Conservation (phyloP, 2,797 vertebrate genomes). For the Bovichtus diacanthus region DNA sequence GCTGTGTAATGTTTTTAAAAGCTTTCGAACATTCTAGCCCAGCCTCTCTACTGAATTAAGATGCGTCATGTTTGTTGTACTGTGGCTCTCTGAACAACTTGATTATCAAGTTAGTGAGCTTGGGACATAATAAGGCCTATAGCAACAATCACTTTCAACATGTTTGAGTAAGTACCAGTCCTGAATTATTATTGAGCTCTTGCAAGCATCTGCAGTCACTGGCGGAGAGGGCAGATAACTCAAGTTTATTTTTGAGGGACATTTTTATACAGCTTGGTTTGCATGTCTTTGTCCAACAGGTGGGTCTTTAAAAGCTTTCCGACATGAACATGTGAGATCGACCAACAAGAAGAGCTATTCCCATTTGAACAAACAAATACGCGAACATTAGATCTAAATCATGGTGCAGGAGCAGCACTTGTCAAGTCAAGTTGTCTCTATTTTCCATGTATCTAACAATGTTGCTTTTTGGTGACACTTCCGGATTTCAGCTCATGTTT, state of each 20-base stretch:
- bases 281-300: not conserved
- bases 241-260: not conserved
- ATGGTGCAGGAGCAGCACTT: no score
- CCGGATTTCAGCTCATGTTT: not conserved
- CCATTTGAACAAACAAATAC: not conserved
- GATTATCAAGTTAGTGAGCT: conserved; percentile 27
- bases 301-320: not conserved
- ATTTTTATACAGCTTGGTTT: not conserved
- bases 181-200: not conserved
- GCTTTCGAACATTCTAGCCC: conserved; percentile 10
- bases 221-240: not conserved
- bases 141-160: not conserved
- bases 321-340: not conserved
- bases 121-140: not conserved
- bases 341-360: not conserved
- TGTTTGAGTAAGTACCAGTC: not conserved
- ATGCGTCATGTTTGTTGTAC: conserved; percentile 20
- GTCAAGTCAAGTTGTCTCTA: no score
- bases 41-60: conserved; percentile 31
- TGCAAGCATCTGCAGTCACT: not conserved
- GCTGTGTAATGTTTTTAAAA: conserved; percentile 43
- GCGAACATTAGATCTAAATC: not conserved
- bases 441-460: no score
- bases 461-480: not conserved
- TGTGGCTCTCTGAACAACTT: conserved; percentile 23